Conservation (phyloP, 2,888 invertebrate genomes). For the Drosophila cognata region DNA sequence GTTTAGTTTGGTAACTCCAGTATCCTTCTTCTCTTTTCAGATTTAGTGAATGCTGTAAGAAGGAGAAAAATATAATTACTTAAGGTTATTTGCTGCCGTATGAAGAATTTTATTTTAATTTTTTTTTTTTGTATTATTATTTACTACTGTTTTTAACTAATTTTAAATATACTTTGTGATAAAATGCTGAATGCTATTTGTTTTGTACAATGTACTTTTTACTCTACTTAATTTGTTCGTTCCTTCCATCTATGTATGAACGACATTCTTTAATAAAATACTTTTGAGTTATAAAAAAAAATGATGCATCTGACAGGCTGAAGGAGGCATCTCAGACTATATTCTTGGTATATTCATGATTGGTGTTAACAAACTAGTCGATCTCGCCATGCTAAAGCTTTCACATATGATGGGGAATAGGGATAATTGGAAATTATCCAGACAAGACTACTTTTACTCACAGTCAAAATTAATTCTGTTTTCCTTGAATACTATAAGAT, state of each 20-base stretch:
- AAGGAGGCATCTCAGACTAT: neutral
- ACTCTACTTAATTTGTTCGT: neutral
- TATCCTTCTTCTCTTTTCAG: conserved; percentile 5
- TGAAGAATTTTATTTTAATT: neutral
- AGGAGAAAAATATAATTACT: neutral
- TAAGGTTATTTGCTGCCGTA: neutral
- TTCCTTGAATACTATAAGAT: neutral
- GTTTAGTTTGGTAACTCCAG: conserved; percentile 22
- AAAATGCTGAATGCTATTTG: neutral
- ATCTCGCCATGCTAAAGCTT: neutral
- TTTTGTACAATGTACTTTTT: neutral
- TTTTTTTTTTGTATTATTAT: neutral
- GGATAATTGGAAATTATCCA: neutral
- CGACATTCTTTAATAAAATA: neutral
- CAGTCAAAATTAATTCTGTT: neutral
- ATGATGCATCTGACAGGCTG: neutral
- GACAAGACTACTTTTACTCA: neutral
- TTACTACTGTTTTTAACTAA: neutral
- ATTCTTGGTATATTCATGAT: neutral
- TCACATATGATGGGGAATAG: neutral
- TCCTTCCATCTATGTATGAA: neutral
- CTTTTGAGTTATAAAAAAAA: neutral
- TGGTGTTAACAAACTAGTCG: neutral
- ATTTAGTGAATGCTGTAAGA: conserved; percentile 13
- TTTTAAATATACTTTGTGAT: neutral